These are phyloP conservation scores for Pseudopipra pipra DNA, from an alignment of 2,113 vertebrate species.

Conservation along the genomic window DNA sequence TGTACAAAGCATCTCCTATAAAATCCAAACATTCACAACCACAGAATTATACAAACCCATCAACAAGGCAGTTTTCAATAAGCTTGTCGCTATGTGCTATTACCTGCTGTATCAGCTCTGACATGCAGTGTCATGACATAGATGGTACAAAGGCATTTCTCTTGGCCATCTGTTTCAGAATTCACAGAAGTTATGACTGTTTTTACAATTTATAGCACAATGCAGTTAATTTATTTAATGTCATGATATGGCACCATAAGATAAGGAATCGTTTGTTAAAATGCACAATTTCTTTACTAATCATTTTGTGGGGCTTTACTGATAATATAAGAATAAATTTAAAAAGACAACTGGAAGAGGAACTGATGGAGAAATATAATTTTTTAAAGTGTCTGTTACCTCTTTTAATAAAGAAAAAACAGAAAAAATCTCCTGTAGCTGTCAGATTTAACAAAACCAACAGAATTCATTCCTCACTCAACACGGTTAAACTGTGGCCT, in stretches of 20 bases:
- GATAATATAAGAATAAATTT: background rate
- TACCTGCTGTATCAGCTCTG: slow-evolving; percentile 1
- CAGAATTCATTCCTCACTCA: background rate
- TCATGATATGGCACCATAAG: slow-evolving; percentile 30
- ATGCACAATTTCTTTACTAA: background rate
- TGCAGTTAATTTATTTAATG: slow-evolving; percentile 17
- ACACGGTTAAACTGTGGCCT: background rate
- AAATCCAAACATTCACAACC: slow-evolving; percentile 22
- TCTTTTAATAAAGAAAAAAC: background rate
- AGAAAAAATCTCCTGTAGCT: background rate
- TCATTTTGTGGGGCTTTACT: slow-evolving; percentile 16
- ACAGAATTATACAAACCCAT: background rate
- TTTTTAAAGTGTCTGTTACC: background rate
- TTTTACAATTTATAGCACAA: slow-evolving; percentile 44
- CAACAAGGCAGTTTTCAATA: background rate
- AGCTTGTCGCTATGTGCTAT: background rate
- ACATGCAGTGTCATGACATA: background rate
- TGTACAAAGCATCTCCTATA: slow-evolving; percentile 34
- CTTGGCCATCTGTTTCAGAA: slow-evolving; percentile 49
- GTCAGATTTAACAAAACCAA: background rate
- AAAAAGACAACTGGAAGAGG: background rate
- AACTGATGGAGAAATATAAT: background rate
- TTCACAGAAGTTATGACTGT: background rate
- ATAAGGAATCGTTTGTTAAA: slow-evolving; percentile 33
- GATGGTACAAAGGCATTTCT: slow-evolving; percentile 13